phyloP scores from a whole-genome alignment of 2,113 vertebrate genomes.

The Scomber scombrus region DNA sequence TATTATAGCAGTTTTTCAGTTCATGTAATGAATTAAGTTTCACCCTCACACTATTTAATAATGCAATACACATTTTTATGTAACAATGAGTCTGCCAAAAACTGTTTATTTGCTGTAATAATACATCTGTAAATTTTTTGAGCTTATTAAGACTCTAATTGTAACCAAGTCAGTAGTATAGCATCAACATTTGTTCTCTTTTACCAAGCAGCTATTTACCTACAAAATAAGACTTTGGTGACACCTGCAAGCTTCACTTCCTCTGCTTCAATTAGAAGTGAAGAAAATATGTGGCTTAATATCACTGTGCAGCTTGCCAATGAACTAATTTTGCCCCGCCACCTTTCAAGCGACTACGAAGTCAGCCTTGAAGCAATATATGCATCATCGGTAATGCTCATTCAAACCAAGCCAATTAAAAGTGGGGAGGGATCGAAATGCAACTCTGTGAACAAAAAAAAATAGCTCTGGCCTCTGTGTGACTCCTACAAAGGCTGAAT shows the following conservation, averaged over 20 bases:
- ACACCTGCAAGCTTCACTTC: background rate
- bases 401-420: slow-evolving; percentile 39
- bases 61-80: background rate
- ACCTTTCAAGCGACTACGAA: slow-evolving; percentile 14
- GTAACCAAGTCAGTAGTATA: too few species aligned
- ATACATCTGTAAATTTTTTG: too few species aligned
- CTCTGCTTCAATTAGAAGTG: background rate
- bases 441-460: slow-evolving; percentile 31
- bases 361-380: slow-evolving; percentile 31
- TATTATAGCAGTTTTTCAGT: too few species aligned
- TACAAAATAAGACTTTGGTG: background rate
- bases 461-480: slow-evolving; percentile 29
- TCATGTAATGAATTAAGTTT: too few species aligned
- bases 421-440: background rate
- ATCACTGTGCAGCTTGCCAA: slow-evolving; percentile 1
- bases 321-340: background rate
- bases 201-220: background rate
- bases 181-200: background rate
- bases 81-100: background rate
- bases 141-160: too few species aligned
- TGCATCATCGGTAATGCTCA: slow-evolving; percentile 23
- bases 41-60: background rate
- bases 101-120: background rate
- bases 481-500: slow-evolving; percentile 18
- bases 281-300: background rate